Evolutionary conservation across 2,888 invertebrate species (phyloP).

Genomic region (Hartigia nigra): DNA sequence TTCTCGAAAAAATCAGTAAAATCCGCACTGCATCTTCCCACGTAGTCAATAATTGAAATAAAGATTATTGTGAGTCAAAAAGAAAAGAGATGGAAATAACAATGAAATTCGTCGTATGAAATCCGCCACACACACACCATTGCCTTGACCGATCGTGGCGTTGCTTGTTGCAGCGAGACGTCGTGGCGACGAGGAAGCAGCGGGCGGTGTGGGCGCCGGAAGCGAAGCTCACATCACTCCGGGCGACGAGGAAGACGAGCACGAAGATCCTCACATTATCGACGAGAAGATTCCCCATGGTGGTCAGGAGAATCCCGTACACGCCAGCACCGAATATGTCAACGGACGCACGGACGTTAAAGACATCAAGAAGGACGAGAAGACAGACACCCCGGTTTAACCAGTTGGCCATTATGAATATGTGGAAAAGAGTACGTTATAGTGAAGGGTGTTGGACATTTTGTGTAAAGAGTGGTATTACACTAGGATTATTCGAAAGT

Average conservation of each 20-base stretch:
- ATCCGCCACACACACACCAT: conserved; percentile 39
- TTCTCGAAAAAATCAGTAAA: neutral
- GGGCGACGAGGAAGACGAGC: conserved; percentile 64
- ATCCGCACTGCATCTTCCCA: neutral
- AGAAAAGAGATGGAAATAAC: neutral
- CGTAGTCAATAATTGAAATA: neutral
- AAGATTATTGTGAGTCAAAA: neutral
- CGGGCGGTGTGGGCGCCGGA: conserved; percentile 72
- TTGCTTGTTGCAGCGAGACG: conserved; percentile 67
- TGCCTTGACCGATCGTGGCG: conserved; percentile 66
- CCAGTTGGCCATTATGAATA: conserved; percentile 12
- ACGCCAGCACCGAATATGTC: conserved; percentile 71
- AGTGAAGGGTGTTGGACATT: neutral
- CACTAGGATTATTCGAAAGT: neutral
- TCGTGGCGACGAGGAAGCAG: conserved; percentile 69
- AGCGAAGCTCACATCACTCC: conserved; percentile 73
- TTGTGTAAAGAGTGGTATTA: neutral
- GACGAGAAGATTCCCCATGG: conserved; percentile 62
- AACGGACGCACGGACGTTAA: conserved; percentile 71
- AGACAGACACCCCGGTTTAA: conserved; percentile 71
- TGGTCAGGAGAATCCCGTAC: conserved; percentile 65
- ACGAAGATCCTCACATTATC: conserved; percentile 61
- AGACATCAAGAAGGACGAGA: conserved; percentile 70
- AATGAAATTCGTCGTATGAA: neutral
- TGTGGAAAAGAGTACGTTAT: neutral